These are phyloP conservation scores for Mesorhabditis spiculigera DNA, from an alignment of 2,888 invertebrate species.

Conservation along the genomic window DNA sequence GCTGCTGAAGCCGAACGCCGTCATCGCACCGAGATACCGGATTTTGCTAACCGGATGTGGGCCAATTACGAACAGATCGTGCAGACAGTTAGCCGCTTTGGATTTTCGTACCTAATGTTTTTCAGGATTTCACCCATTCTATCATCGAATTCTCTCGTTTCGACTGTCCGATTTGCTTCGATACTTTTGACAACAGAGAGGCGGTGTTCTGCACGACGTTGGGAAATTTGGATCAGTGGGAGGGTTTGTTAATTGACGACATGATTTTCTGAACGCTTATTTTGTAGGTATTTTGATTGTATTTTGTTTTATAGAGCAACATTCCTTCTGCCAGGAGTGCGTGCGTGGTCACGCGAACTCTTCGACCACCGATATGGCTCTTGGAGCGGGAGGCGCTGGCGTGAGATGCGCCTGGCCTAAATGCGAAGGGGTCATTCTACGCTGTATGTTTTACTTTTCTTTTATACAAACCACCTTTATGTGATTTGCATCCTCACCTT, in stretches of 20 bases:
- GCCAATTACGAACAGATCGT: background rate
- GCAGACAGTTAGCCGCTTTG: background rate
- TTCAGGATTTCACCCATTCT: background rate
- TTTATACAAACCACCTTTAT: background rate
- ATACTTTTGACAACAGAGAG: background rate
- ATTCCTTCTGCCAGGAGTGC: background rate
- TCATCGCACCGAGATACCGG: background rate
- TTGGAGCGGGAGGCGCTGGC: constrained; percentile 3
- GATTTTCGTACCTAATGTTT: background rate
- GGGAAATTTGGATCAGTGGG: background rate
- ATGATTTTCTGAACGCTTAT: too few relatives aligned
- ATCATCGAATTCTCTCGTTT: background rate
- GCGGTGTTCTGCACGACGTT: background rate
- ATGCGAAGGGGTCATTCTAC: constrained; percentile 1
- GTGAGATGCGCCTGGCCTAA: background rate
- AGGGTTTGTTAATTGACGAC: too few relatives aligned
- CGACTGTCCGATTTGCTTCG: constrained; percentile 6
- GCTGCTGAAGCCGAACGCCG: background rate
- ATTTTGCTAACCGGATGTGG: constrained; percentile 1
- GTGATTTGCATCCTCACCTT: too few relatives aligned
- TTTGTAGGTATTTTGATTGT: too few relatives aligned
- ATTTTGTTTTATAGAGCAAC: background rate
- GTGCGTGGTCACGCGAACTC: background rate
- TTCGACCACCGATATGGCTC: background rate
- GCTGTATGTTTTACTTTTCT: background rate